Conservation (phyloP, 2,797 vertebrate species). For the Neosalanx taihuensis region DNA sequence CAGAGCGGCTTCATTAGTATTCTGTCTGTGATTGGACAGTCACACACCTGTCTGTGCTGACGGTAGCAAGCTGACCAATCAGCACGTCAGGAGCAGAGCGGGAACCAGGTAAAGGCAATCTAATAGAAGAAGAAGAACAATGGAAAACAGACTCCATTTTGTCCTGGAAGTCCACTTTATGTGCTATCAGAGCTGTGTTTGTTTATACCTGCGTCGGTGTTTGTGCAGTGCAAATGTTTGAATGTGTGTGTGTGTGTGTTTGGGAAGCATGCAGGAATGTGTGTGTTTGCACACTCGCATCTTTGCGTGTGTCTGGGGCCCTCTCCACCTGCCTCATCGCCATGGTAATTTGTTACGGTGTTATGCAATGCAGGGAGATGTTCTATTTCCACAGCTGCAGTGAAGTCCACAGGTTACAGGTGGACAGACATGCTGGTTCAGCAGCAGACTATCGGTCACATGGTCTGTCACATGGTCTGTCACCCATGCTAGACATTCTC, state of each 20-base stretch:
- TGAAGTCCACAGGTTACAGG: constrained; percentile 25
- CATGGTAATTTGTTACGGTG: constrained; percentile 44
- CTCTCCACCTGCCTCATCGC: constrained; percentile 26
- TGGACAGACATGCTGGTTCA: background rate
- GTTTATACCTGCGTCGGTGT: too few relatives aligned
- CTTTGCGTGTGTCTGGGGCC: constrained; percentile 8
- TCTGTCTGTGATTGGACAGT: background rate
- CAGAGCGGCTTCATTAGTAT: constrained; percentile 12
- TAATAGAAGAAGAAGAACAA: too few relatives aligned
- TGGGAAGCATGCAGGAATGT: background rate
- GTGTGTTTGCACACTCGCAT: too few relatives aligned
- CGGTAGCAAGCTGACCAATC: background rate
- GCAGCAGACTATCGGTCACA: too few relatives aligned
- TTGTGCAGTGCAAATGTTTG: background rate
- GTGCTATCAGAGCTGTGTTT: too few relatives aligned
- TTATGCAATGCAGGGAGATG: constrained; percentile 43
- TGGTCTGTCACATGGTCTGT: too few relatives aligned
- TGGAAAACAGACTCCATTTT: too few relatives aligned
- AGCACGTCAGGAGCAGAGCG: background rate
- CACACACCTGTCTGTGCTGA: background rate
- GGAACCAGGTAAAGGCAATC: too few relatives aligned
- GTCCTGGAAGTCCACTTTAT: too few relatives aligned
- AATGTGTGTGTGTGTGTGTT: too few relatives aligned
- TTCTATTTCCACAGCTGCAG: constrained; percentile 48
- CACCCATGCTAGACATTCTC: constrained; percentile 53